Base-by-base conservation (phyloP, 2,888 invertebrate genomes). In the Limenitis camilla region DNA sequence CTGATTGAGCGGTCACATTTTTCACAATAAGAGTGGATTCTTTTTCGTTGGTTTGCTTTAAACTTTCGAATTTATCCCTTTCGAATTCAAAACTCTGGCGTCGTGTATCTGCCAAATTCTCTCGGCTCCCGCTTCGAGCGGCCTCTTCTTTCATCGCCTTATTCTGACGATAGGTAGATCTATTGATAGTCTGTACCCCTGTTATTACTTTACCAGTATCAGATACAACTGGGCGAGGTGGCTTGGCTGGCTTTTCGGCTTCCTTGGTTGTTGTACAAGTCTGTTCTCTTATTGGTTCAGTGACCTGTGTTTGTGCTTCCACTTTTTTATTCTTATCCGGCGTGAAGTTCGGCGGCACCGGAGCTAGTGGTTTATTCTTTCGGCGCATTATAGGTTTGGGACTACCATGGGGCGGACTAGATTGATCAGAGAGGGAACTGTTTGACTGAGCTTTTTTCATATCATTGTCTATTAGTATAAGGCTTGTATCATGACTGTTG, bases 281-380 rank as follows among this genome's bases (percentile, higher is more conserved):
- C 28, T 54, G 65, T 2, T 72, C 82, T 69, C 53, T 72, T 5
- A 60, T 40, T 28, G 61, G 48, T 27, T 71, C 73, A 0, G 61
- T 60, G 5, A 61, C 55, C 44, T 69, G 69, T 2, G 70, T 67
- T 35, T 74, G 77, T 1, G 67, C 61, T 41, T 81, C 82, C 1
- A 63, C 62, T 56, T 76, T 80, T 53, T 73, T 78, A 50, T 67
- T 79, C 59, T 88, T 88, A 57, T 89, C 89, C 0, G 89, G 88
- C 1, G 88, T 88, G 57, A 88, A 89, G 61, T 89, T 89, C 5
- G 92, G 92, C 35, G 93, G 93, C 9, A 91, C 91, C 4, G 93
- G 93, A 0, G 93, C 93, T 32, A 89, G 81, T 5, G 93, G 92
- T 70, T 94, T 94, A 65, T 93, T 92, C 78, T 94, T 94, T 66